Percentiles rank a stretch among this genome's conserved stretches.
Conservation (phyloP, 1,140 invertebrate species). For the Papilio polyxenes region DNA sequence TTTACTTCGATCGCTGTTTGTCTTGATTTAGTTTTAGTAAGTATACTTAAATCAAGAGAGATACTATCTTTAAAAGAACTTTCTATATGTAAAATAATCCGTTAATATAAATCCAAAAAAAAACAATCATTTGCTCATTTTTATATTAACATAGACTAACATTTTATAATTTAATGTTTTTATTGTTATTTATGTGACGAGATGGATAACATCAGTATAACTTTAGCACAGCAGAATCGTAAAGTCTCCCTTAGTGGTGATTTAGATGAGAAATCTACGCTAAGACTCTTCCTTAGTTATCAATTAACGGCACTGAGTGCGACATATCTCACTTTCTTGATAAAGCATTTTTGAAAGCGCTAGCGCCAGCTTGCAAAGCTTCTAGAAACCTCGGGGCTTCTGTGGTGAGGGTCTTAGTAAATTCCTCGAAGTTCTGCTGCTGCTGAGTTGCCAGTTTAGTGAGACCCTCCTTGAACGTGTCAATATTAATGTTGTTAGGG, state of each 20-base stretch:
- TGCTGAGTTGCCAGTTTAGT: slow-evolving; percentile 53
- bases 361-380: slow-evolving; percentile 44
- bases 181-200: no score
- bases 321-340: slow-evolving; percentile 43
- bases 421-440: slow-evolving; percentile 50
- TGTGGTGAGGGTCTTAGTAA: slow-evolving; percentile 47
- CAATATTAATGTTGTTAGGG: slow-evolving; percentile 47
- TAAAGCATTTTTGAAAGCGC: slow-evolving; percentile 52
- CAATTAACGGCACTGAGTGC: not conserved
- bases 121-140: not conserved
- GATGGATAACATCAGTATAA: no score
- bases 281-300: no score
- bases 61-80: no score
- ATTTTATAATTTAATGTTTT: not conserved
- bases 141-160: slow-evolving; percentile 1
- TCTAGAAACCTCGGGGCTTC: slow-evolving; percentile 49
- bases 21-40: no score
- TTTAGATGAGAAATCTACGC: no score
- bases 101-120: not conserved
- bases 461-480: slow-evolving; percentile 57
- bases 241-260: not conserved
- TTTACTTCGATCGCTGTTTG: not conserved
- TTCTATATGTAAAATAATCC: no score
- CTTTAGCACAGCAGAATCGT: not conserved
- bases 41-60: no score